phyloP scores from a whole-genome alignment of 2,797 vertebrate species.

The Nyctalus aviator region DNA sequence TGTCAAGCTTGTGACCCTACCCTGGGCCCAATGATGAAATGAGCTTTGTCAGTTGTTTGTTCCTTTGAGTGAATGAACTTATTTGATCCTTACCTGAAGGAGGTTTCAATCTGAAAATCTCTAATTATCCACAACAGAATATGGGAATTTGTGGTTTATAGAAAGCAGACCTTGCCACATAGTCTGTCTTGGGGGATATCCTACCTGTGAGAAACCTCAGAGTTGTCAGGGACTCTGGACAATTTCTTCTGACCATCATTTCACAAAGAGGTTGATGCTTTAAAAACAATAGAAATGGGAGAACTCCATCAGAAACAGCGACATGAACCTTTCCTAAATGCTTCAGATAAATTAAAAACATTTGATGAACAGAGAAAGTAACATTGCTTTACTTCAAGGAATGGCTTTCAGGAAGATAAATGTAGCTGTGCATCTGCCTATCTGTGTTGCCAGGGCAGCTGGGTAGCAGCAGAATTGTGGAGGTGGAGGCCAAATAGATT shows the following conservation, averaged over 20 bases:
- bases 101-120: neutral
- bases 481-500: neutral
- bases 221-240: neutral
- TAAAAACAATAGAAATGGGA: neutral
- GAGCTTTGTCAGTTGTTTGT: neutral
- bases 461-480: neutral
- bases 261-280: slow-evolving; percentile 23
- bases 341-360: neutral
- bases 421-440: neutral
- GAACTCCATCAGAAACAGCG: neutral
- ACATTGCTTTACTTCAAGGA: neutral
- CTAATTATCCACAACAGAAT: neutral
- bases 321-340: neutral
- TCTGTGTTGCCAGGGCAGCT: neutral
- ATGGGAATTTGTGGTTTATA: neutral
- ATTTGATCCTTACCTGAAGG: neutral
- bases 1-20: neutral
- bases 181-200: neutral
- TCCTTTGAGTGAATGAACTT: neutral
- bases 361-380: neutral
- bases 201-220: neutral
- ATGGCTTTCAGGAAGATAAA: slow-evolving; percentile 32
- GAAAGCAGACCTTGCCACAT: neutral
- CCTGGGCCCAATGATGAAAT: neutral
- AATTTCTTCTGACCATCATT: neutral